Percentiles rank a stretch among this genome's conserved stretches.
These are phyloP conservation scores for Sterrhoptilus dennistouni DNA, from an alignment of 2,113 vertebrate species.

Conservation along the genomic window DNA sequence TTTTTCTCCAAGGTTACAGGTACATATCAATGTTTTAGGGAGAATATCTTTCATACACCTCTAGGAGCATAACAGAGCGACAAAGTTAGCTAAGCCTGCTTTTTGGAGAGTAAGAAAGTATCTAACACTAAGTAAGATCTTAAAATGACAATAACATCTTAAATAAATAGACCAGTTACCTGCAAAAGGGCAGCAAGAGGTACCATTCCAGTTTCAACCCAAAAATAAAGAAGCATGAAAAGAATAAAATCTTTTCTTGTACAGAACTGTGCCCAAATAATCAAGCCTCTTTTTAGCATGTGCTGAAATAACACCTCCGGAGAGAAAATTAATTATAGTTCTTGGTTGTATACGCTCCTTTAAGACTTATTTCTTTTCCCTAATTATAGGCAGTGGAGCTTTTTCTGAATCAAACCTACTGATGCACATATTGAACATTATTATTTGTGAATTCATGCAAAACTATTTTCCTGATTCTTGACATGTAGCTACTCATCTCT, in stretches of 20 bases:
- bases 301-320: background rate
- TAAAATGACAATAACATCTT: background rate
- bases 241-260: background rate
- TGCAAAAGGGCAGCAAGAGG: background rate
- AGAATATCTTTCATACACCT: background rate
- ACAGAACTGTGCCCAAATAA: background rate
- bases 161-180: background rate
- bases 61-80: background rate
- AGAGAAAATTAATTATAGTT: background rate
- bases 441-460: background rate
- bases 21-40: background rate
- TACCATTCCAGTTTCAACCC: background rate
- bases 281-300: background rate
- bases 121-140: background rate
- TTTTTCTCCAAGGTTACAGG: background rate
- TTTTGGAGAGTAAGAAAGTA: background rate
- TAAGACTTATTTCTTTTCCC: background rate
- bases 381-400: background rate
- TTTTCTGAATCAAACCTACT: background rate
- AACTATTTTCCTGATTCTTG: background rate
- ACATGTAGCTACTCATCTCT: background rate
- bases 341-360: background rate
- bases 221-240: background rate
- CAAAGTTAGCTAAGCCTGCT: background rate
- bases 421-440: background rate